Percentiles rank a stretch among this genome's conserved stretches.
Conservation (phyloP, 92 coral and sea anemone genomes). For the Epizoanthus fatuus region DNA sequence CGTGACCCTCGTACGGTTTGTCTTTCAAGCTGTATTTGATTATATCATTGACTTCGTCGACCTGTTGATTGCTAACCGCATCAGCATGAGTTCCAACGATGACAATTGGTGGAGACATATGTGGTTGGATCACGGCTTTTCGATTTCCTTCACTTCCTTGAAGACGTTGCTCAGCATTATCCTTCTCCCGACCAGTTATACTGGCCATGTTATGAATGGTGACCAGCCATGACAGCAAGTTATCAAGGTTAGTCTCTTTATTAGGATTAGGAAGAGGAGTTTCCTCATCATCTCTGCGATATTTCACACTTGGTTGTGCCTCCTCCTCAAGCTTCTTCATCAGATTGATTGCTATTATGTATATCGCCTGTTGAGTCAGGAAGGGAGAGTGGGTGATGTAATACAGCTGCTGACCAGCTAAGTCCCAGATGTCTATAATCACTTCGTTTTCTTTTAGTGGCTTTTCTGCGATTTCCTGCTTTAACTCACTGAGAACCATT, state of each 20-base stretch:
- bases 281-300: neutral
- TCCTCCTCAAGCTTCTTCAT: neutral
- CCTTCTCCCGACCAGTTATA: neutral
- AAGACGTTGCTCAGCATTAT: neutral
- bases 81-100: conserved; percentile 3
- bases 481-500: neutral
- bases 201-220: neutral
- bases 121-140: neutral
- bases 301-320: neutral
- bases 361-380: neutral
- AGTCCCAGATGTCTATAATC: neutral
- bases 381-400: neutral
- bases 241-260: neutral
- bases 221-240: neutral
- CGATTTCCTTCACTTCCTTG: neutral
- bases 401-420: neutral
- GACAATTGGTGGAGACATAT: neutral
- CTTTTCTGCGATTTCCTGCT: neutral
- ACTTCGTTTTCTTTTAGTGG: neutral
- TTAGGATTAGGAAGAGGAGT: neutral
- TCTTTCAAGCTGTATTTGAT: neutral
- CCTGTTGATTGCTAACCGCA: neutral
- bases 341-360: neutral
- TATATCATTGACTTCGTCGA: neutral
- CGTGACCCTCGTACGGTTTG: neutral